A percentile compares a stretch with the other conserved stretches of the same genome.
These are phyloP conservation scores for Acleris laterana DNA, from an alignment of 2,888 invertebrate genomes.

Conservation along the genomic window DNA sequence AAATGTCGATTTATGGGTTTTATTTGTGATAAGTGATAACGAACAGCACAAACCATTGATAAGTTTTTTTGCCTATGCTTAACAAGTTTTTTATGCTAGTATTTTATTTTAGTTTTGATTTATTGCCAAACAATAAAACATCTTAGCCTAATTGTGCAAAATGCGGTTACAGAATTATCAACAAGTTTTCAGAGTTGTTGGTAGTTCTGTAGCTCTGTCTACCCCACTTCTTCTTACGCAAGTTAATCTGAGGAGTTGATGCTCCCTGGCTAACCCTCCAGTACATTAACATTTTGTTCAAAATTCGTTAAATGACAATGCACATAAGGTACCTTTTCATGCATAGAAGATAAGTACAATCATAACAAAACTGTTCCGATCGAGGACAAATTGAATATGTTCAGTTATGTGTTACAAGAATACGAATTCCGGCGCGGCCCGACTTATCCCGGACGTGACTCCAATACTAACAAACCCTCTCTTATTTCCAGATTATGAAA, in stretches of 20 bases:
- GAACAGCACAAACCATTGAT: slow-evolving; percentile 2
- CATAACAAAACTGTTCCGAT: slow-evolving; percentile 24
- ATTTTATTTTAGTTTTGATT: no score
- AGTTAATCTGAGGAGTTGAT: no score
- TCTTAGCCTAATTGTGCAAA: no score
- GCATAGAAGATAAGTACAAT: background rate
- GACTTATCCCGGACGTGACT: slow-evolving; percentile 28
- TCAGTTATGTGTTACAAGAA: slow-evolving; percentile 30
- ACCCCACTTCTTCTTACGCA: no score
- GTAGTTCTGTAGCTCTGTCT: no score
- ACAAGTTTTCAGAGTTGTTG: no score
- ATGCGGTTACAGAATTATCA: no score
- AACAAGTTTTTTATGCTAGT: background rate
- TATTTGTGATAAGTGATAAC: slow-evolving; percentile 5
- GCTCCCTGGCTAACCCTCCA: no score
- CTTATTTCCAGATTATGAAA: slow-evolving; percentile 73
- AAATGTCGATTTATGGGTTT: slow-evolving; percentile 5
- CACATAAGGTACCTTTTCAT: background rate
- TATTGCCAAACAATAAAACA: no score
- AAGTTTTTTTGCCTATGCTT: background rate
- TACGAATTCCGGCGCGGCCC: slow-evolving; percentile 20
- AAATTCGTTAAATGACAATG: background rate
- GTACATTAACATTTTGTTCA: background rate
- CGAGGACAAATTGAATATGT: slow-evolving; percentile 33
- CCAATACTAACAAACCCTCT: slow-evolving; percentile 27